A percentile compares a stretch with the other conserved stretches of the same genome.
Evolutionary conservation across 2,113 vertebrate genomes (phyloP).

Genomic region (Rousettus leschenaultii): DNA sequence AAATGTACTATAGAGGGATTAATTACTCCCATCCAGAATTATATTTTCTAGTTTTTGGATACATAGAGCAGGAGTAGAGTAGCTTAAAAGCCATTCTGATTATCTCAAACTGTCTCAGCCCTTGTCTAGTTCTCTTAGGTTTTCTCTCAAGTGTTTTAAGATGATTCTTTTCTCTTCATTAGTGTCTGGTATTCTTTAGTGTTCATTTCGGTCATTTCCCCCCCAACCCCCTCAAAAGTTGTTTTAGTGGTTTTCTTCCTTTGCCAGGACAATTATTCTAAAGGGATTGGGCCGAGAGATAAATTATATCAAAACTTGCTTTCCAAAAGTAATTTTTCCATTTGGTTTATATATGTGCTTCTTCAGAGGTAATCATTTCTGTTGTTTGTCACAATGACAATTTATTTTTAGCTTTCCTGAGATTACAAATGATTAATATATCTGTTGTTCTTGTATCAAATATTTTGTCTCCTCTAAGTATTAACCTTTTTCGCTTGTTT

Average conservation of each 20-base stretch:
- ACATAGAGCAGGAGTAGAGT: not conserved
- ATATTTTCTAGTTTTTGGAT: not conserved
- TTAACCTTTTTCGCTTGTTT: not conserved
- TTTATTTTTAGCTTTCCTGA: conserved; percentile 26
- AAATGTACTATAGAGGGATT: not conserved
- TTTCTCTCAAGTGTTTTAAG: conserved; percentile 17
- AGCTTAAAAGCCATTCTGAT: not conserved
- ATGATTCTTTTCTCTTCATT: not conserved
- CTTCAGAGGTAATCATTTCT: not conserved
- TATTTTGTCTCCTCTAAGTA: not conserved
- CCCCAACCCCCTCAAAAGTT: not conserved
- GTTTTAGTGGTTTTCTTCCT: not conserved
- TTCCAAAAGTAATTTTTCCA: conserved; percentile 12
- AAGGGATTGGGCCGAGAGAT: not conserved
- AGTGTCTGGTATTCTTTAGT: not conserved
- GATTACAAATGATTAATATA: not conserved
- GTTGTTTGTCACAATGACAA: not conserved
- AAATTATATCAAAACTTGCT: not conserved
- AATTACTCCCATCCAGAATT: not conserved
- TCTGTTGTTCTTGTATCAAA: not conserved
- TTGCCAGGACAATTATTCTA: not conserved
- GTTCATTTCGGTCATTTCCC: not conserved
- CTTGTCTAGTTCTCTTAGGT: not conserved
- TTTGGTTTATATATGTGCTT: conserved; percentile 13
- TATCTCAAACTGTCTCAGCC: not conserved